These are phyloP conservation scores for Chiroxiphia lanceolata DNA, from an alignment of 2,797 vertebrate genomes.

Conservation along the genomic window DNA sequence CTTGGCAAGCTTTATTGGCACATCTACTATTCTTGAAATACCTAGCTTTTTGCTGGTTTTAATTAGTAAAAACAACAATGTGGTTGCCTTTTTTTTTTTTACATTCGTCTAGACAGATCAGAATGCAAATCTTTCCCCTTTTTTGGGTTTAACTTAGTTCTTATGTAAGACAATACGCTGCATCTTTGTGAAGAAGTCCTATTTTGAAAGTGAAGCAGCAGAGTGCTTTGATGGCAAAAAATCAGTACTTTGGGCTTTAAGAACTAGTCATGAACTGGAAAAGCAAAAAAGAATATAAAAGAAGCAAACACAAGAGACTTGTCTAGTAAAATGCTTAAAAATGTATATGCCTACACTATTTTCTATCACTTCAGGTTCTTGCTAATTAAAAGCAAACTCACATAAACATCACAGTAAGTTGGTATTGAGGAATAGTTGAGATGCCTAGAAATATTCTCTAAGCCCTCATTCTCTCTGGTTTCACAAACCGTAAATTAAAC, in stretches of 20 bases:
- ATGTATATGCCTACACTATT: not conserved
- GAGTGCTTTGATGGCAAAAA: not conserved
- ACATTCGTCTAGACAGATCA: not conserved
- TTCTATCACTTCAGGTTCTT: not conserved
- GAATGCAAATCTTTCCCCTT: not conserved
- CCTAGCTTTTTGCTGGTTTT: not conserved
- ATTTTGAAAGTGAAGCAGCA: not conserved
- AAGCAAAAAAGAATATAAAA: not conserved
- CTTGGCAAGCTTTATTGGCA: not conserved
- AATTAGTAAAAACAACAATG: not conserved
- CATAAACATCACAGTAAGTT: not conserved
- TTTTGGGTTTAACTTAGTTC: not conserved
- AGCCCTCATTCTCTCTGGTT: not conserved
- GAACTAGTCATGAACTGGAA: not conserved
- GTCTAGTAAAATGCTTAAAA: not conserved
- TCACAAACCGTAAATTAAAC: not conserved
- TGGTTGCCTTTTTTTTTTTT: not conserved
- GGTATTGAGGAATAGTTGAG: not conserved
- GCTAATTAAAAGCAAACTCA: slow-evolving; percentile 24
- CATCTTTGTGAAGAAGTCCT: not conserved
- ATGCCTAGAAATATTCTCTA: not conserved
- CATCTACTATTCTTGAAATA: not conserved
- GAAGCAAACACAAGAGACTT: not conserved
- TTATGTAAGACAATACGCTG: not conserved
- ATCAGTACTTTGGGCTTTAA: not conserved